Percentiles rank a stretch among this genome's conserved stretches.
Conservation (phyloP, 2,113 vertebrate genomes). For the Malaclemys terrapin region DNA sequence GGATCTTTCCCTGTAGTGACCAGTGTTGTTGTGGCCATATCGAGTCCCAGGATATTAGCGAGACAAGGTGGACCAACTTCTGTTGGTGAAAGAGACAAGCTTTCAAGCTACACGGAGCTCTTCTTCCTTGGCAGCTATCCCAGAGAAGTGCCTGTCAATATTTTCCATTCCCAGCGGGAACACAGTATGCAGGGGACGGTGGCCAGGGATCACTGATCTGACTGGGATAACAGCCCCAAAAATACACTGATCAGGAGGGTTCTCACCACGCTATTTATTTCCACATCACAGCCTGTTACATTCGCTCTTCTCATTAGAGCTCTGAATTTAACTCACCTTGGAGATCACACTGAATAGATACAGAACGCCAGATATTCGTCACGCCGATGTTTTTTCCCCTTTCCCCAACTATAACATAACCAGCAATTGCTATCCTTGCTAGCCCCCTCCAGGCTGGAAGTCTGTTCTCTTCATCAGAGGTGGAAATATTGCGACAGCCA, state of each 20-base stretch:
- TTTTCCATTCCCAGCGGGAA: slow-evolving; percentile 50
- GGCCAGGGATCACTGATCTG: neutral
- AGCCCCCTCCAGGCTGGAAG: neutral
- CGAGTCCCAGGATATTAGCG: neutral
- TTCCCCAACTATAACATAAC: neutral
- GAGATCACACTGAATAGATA: neutral
- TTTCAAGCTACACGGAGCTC: neutral
- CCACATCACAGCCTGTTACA: neutral
- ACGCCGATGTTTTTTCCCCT: neutral
- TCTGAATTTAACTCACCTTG: neutral
- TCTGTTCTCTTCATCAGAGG: neutral
- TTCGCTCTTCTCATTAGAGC: neutral
- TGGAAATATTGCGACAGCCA: neutral
- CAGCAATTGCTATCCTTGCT: neutral
- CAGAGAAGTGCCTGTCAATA: neutral
- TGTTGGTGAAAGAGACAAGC: neutral
- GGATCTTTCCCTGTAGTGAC: neutral
- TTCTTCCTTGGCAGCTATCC: neutral
- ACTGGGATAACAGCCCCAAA: neutral
- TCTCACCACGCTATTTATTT: accelerated
- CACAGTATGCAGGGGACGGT: neutral
- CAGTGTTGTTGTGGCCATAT: neutral
- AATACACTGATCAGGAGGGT: accelerated
- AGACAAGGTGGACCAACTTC: neutral
- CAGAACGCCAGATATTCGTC: neutral